A percentile compares a stretch with the other conserved stretches of the same genome.
Conservation (phyloP, 2,888 invertebrate species). For the Fragum sueziense region DNA sequence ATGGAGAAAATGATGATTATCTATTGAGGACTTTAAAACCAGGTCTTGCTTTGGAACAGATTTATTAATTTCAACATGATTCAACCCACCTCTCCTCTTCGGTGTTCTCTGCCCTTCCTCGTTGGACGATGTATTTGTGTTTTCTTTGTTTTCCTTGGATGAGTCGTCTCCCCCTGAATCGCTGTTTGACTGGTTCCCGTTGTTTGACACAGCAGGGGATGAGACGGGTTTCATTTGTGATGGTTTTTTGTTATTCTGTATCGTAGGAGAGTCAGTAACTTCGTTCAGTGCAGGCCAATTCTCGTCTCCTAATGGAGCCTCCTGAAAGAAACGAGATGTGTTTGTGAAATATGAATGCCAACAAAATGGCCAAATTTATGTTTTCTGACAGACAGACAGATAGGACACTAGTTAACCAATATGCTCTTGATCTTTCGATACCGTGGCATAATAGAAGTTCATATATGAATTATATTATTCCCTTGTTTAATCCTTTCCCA, state of each 20-base stretch:
- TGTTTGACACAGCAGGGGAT: constrained; percentile 34
- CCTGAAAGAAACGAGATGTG: constrained; percentile 89
- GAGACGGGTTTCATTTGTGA: constrained; percentile 59
- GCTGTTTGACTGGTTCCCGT: constrained; percentile 63
- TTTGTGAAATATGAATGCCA: too few relatives aligned
- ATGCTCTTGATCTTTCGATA: too few relatives aligned
- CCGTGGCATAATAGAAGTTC: too few relatives aligned
- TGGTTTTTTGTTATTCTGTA: constrained; percentile 49
- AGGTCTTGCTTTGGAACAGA: too few relatives aligned
- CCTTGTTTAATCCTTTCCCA: too few relatives aligned
- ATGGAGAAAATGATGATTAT: too few relatives aligned
- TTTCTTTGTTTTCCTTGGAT: constrained; percentile 83
- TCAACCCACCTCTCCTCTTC: constrained; percentile 75
- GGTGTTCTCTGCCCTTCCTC: constrained; percentile 72
- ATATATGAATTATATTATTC: too few relatives aligned
- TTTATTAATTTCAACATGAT: not conserved
- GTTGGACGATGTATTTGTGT: constrained; percentile 65
- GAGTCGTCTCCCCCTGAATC: constrained; percentile 82
- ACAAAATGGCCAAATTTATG: too few relatives aligned
- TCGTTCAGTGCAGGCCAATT: constrained; percentile 96
- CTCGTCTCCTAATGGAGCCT: constrained; percentile 91
- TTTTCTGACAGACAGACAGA: too few relatives aligned
- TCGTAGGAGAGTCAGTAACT: constrained; percentile 77
- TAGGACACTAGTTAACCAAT: too few relatives aligned
- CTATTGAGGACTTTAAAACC: too few relatives aligned